phyloP scores from a whole-genome alignment of 1,140 invertebrate species.

The Nephila pilipes region DNA sequence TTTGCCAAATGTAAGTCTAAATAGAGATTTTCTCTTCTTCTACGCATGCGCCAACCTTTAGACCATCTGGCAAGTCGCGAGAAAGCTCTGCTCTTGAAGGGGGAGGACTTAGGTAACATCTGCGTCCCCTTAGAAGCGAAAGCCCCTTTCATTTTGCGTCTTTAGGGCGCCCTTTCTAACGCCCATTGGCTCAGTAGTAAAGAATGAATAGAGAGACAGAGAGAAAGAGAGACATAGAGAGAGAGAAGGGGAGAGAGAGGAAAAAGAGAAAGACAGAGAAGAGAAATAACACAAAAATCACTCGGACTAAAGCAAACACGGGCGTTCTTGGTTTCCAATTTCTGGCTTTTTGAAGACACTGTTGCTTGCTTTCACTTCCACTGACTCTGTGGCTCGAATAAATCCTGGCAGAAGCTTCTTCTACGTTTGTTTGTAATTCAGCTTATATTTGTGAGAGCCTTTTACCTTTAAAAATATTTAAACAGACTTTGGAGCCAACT shows the following conservation, averaged over 20 bases:
- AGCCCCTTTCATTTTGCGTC: slow-evolving; percentile 61
- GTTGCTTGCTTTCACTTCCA: slow-evolving; percentile 67
- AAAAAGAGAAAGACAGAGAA: slow-evolving; percentile 19
- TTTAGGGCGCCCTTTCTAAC: slow-evolving; percentile 44
- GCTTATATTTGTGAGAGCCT: slow-evolving; percentile 36
- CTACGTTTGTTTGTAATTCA: slow-evolving; percentile 41
- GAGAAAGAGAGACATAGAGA: neutral
- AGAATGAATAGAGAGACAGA: slow-evolving; percentile 37
- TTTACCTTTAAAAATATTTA: slow-evolving; percentile 57
- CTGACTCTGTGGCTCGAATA: slow-evolving; percentile 43
- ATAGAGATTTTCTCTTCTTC: slow-evolving; percentile 12
- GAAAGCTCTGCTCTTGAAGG: slow-evolving; percentile 66
- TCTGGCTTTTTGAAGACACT: slow-evolving; percentile 67
- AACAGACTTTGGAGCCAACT: slow-evolving; percentile 16
- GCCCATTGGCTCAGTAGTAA: slow-evolving; percentile 65
- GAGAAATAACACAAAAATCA: slow-evolving; percentile 44
- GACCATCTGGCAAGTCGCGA: slow-evolving; percentile 67
- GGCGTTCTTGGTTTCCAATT: slow-evolving; percentile 70
- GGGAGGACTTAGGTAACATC: slow-evolving; percentile 53
- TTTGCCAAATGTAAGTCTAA: slow-evolving; percentile 58
- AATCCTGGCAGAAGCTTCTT: slow-evolving; percentile 19
- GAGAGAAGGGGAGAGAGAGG: neutral
- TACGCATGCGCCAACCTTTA: slow-evolving; percentile 58
- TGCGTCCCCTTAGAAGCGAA: slow-evolving; percentile 60
- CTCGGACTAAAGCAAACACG: slow-evolving; percentile 64